phyloP scores from a whole-genome alignment of 2,888 invertebrate genomes.

The Caenorhabditis sinica region DNA sequence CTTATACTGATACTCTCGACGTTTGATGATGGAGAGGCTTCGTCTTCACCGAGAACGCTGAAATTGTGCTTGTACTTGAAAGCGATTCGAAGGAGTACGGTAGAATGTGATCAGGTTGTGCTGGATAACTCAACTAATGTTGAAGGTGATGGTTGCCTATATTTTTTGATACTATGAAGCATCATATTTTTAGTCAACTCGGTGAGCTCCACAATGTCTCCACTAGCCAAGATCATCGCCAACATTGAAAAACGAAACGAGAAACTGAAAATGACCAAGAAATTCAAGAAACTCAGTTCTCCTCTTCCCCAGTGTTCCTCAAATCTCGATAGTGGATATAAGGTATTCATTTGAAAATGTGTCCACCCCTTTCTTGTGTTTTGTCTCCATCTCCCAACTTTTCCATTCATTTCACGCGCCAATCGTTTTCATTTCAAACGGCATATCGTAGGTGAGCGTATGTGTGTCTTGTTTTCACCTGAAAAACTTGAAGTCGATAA shows the following conservation, averaged over 20 bases:
- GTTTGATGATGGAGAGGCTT: conserved; percentile 13
- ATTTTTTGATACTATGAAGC: too few species aligned
- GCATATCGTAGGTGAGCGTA: conserved; percentile 9
- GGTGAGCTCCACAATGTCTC: conserved; percentile 36
- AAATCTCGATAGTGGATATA: conserved; percentile 46
- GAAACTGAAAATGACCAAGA: conserved; percentile 36
- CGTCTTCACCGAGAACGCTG: conserved; percentile 52
- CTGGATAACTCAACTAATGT: conserved; percentile 23
- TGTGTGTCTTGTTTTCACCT: conserved; percentile 44
- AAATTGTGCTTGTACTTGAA: conserved; percentile 59
- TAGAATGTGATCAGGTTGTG: conserved; percentile 46
- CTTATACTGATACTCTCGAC: conserved; percentile 12
- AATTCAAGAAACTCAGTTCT: conserved; percentile 32
- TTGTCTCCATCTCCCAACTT: neutral
- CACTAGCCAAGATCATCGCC: conserved; percentile 62
- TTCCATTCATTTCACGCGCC: conserved; percentile 27
- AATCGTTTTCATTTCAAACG: conserved; percentile 32
- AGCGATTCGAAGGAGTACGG: conserved; percentile 47
- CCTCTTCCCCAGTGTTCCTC: conserved; percentile 35
- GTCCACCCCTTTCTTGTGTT: conserved; percentile 8
- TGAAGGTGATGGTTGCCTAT: conserved; percentile 28
- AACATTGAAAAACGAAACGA: conserved; percentile 62
- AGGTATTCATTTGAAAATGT: conserved; percentile 23
- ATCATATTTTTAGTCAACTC: conserved; percentile 28
- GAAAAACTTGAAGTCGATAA: conserved; percentile 58